Evolutionary conservation across 2,113 vertebrate genomes (phyloP).

Genomic region (Marcusenius ussheri): DNA sequence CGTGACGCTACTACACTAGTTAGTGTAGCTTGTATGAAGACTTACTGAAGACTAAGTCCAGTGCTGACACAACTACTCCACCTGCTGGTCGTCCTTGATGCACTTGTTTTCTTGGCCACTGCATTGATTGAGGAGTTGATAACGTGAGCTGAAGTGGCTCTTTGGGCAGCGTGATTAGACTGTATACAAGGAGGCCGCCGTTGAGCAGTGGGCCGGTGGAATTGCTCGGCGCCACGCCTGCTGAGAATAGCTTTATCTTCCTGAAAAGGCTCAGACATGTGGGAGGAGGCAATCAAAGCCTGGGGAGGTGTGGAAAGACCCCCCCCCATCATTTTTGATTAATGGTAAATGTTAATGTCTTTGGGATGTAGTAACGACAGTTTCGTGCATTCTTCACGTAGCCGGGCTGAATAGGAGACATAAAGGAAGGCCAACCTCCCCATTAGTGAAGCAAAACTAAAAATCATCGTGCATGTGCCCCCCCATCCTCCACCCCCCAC

Average conservation of each 20-base stretch:
- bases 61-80: neutral
- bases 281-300: neutral
- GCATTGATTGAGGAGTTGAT: slow-evolving; percentile 4
- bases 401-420: neutral
- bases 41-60: neutral
- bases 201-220: neutral
- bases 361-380: neutral
- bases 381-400: neutral
- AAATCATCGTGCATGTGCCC: neutral
- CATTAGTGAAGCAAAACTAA: neutral
- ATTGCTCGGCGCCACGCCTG: neutral
- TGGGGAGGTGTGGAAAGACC: neutral
- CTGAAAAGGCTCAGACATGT: neutral
- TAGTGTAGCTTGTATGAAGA: neutral
- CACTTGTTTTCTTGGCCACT: neutral
- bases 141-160: neutral
- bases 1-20: neutral
- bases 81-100: neutral
- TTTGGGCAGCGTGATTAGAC: neutral
- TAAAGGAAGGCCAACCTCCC: neutral
- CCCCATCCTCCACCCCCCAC: neutral
- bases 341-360: neutral
- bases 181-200: neutral
- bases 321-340: neutral
- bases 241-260: neutral